Base-by-base conservation (phyloP, 1,140 invertebrate genomes). In the Popillia japonica region DNA sequence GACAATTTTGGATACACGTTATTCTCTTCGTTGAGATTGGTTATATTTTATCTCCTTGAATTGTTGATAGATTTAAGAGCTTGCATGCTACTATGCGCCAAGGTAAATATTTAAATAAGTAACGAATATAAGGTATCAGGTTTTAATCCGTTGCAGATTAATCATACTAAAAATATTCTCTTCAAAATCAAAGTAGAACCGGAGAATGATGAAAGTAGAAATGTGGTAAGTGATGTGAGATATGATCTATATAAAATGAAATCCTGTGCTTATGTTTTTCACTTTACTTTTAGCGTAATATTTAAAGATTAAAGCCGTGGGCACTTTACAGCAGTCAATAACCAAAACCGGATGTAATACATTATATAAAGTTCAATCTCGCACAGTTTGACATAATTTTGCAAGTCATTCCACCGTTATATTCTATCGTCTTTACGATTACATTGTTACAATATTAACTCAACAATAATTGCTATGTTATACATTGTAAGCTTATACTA, bases 181-280 rank as follows among this genome's bases (percentile, higher is more conserved):
- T 74, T 74, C 17, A 74, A 74, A 20, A 44, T 74, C 20, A 74
- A 74, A 74, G 40, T 74, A 14, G 72, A 74, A 40, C 72, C 72
- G 6, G 34, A 74, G 7, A 74, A 74, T 20, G 72, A 41, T 0
- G 72, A 74, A 40, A 42, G 14, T 40, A 74, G 72, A 74, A 74
- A 74, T 74, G 34, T 74, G 61, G 61, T 68, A 68, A 68, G 61
- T 55, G 4, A 6, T n/a, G 4, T 6, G 48, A 2, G 27, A 2
- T 55, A n/a, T 14, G 6, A 17, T 7, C 6, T n/a, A 55, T 3
- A 11, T n/a, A 0, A 55, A n/a, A 55, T 6, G 17, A 55, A 44
- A 9, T 6, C 10, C 6, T 42, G 6, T 6, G 6, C 10, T 42
- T 48, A 48, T n/a, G 0, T 48, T 11, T 11, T 3, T 48, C 10